phyloP scores from a whole-genome alignment of 2,797 vertebrate species.

The Microctenopoma stevenorrisi region DNA sequence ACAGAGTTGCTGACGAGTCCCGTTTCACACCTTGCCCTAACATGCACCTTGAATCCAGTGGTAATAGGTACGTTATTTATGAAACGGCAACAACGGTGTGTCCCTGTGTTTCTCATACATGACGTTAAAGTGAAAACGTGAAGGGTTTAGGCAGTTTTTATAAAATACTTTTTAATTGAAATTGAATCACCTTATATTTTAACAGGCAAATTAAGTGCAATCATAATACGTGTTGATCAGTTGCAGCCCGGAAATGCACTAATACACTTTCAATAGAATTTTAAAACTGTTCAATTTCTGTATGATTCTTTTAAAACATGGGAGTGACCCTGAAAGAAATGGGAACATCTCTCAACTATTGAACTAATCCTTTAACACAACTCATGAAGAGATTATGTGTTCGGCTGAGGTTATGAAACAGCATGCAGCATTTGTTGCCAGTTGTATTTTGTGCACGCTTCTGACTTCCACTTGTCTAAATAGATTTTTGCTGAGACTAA shows the following conservation, averaged over 20 bases:
- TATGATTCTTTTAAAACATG: not conserved
- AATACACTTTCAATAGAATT: not conserved
- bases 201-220: not conserved
- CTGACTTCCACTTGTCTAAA: not conserved
- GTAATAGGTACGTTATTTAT: not conserved
- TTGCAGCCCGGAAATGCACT: not conserved
- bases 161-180: not conserved
- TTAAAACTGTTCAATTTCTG: not conserved
- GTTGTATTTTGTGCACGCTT: slow-evolving; percentile 1
- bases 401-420: not conserved
- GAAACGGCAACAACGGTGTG: not conserved
- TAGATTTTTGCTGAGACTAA: slow-evolving; percentile 5
- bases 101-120: not conserved
- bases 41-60: slow-evolving; percentile 11
- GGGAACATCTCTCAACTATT: not conserved
- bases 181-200: not conserved
- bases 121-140: not conserved
- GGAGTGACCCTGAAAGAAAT: no score
- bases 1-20: not conserved
- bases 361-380: not conserved
- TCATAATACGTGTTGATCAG: not conserved
- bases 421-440: not conserved
- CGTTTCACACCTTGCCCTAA: slow-evolving; percentile 5
- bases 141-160: not conserved
- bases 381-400: not conserved